A percentile compares a stretch with the other conserved stretches of the same genome.
phyloP scores from a whole-genome alignment of 2,113 vertebrate genomes.

The Origma solitaria region DNA sequence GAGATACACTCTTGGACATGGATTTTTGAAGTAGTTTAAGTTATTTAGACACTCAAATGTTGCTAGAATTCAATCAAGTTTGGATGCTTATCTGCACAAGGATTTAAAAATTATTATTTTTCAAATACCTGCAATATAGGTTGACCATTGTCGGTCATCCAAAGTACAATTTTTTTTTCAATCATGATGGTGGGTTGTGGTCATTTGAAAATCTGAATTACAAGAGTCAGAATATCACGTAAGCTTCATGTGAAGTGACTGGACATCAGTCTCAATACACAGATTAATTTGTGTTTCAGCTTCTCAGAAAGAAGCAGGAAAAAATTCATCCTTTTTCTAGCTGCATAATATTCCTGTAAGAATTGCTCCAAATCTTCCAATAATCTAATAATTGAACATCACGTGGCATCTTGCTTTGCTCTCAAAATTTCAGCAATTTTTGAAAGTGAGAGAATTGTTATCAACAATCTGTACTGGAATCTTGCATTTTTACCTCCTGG shows the following conservation, averaged over 20 bases:
- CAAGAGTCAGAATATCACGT: background rate
- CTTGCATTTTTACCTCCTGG: background rate
- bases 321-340: background rate
- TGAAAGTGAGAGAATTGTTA: background rate
- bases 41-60: background rate
- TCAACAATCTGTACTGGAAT: background rate
- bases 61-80: background rate
- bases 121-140: background rate
- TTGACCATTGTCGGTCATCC: background rate
- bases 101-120: background rate
- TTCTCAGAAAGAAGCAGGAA: background rate
- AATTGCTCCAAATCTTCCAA: background rate
- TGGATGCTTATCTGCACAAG: background rate
- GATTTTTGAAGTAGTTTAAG: background rate
- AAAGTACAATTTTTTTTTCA: background rate
- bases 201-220: background rate
- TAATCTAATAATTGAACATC: background rate
- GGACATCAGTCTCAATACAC: background rate
- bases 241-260: background rate
- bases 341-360: background rate
- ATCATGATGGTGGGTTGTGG: background rate
- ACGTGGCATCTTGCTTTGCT: background rate
- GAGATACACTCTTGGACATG: accelerated
- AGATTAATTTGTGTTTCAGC: background rate
- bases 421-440: background rate